These are phyloP conservation scores for Minunthozetes semirufus DNA, from an alignment of 2,888 invertebrate species.

Conservation along the genomic window DNA sequence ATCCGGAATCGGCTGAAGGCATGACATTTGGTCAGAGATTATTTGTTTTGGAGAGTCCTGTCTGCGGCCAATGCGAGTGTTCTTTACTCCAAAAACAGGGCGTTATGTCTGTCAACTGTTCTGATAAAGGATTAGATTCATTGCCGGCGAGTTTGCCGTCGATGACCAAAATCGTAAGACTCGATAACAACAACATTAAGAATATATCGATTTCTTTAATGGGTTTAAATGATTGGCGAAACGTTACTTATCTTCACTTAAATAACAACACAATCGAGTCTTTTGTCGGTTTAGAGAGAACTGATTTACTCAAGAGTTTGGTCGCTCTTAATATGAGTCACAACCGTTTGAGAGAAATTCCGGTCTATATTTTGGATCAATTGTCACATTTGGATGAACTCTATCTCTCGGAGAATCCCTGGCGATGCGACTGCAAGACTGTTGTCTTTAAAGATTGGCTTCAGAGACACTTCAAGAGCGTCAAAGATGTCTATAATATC, in stretches of 20 bases:
- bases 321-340: constrained; percentile 39
- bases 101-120: constrained; percentile 41
- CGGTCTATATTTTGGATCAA: constrained; percentile 41
- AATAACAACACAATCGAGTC: constrained; percentile 41
- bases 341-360: constrained; percentile 42
- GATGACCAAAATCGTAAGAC: constrained; percentile 39
- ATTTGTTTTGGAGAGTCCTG: constrained; percentile 38
- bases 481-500: constrained; percentile 40
- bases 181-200: constrained; percentile 40
- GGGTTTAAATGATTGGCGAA: constrained; percentile 24
- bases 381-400: constrained; percentile 40
- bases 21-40: constrained; percentile 40
- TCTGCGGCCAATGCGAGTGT: constrained; percentile 40
- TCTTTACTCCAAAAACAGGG: constrained; percentile 36
- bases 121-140: constrained; percentile 35
- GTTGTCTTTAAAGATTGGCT: constrained; percentile 41
- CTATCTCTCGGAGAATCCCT: constrained; percentile 42
- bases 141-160: constrained; percentile 40
- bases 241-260: constrained; percentile 39
- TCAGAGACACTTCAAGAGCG: constrained; percentile 39
- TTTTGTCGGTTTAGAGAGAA: constrained; percentile 39
- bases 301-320: constrained; percentile 39
- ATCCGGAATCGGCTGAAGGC: constrained; percentile 37
- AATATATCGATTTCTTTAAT: constrained; percentile 33
- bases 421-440: constrained; percentile 43